phyloP scores from a whole-genome alignment of 2,113 vertebrate genomes.

The Copsychus sechellarum region DNA sequence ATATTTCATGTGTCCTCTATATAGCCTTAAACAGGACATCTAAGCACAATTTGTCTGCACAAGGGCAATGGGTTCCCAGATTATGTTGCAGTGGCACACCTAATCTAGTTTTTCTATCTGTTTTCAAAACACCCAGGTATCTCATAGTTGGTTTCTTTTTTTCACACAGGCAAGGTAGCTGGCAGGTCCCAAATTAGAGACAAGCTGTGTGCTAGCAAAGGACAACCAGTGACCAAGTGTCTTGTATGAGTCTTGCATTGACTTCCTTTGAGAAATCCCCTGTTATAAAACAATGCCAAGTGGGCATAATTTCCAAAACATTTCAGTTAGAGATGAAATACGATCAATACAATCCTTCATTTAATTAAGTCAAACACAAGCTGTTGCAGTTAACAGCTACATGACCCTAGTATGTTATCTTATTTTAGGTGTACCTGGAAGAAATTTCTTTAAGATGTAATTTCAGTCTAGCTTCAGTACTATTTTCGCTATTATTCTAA shows the following conservation, averaged over 20 bases:
- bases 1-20: not conserved
- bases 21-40: not conserved
- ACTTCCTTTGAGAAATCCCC: not conserved
- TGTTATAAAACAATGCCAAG: not conserved
- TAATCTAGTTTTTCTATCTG: not conserved
- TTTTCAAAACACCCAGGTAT: not conserved
- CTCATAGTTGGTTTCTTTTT: not conserved
- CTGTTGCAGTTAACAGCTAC: not conserved
- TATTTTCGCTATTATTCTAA: not conserved
- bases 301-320: not conserved
- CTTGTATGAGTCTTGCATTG: not conserved
- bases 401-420: not conserved
- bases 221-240: not conserved
- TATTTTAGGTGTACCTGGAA: not conserved
- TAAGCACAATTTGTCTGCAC: not conserved
- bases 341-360: not conserved
- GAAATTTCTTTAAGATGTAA: not conserved
- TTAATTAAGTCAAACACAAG: conserved; percentile 12
- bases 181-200: rapidly evolving
- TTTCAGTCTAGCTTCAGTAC: not conserved
- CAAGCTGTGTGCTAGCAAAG: not conserved
- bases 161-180: too few relatives aligned
- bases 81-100: not conserved
- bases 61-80: not conserved
- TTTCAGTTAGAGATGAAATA: not conserved